phyloP scores from a whole-genome alignment of 92 coral and sea anemone genomes.

The Epizoanthus fatuus region DNA sequence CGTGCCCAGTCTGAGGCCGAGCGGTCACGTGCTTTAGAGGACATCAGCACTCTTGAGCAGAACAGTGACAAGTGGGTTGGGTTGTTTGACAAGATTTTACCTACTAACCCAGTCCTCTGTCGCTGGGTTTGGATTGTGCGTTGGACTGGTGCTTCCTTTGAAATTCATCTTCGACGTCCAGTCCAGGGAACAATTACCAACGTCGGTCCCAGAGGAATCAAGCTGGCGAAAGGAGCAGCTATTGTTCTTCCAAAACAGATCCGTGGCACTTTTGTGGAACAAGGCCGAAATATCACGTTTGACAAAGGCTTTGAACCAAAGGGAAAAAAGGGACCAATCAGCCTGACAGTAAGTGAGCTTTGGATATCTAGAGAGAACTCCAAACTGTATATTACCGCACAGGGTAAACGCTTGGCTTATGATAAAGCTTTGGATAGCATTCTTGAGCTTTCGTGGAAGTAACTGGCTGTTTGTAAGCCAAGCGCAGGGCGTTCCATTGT shows the following conservation, averaged over 20 bases:
- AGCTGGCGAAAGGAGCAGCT: constrained; percentile 94
- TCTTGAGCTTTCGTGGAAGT: constrained; percentile 85
- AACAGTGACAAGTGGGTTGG: constrained; percentile 81
- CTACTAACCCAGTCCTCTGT: constrained; percentile 88
- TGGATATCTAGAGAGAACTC: constrained; percentile 63
- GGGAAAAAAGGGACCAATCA: constrained; percentile 94
- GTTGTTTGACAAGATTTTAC: constrained; percentile 83
- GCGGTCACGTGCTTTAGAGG: constrained; percentile 77
- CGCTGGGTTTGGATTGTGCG: constrained; percentile 79
- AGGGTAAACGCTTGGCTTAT: constrained; percentile 79
- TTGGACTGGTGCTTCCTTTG: constrained; percentile 53
- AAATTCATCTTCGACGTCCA: constrained; percentile 81
- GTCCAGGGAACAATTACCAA: constrained; percentile 82
- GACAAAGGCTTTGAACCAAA: constrained; percentile 88
- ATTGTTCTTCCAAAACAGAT: constrained; percentile 84
- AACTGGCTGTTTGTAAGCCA: background rate
- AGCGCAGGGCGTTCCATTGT: too few species aligned
- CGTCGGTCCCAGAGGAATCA: constrained; percentile 94
- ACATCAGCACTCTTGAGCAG: constrained; percentile 61
- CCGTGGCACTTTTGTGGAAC: constrained; percentile 66
- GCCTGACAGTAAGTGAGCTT: constrained; percentile 79
- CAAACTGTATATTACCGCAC: constrained; percentile 82
- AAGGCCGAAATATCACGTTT: constrained; percentile 56
- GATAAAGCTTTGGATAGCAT: constrained; percentile 93
- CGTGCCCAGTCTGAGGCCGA: constrained; percentile 86